phyloP scores from a whole-genome alignment of 2,113 vertebrate genomes.

The Plecotus auritus region DNA sequence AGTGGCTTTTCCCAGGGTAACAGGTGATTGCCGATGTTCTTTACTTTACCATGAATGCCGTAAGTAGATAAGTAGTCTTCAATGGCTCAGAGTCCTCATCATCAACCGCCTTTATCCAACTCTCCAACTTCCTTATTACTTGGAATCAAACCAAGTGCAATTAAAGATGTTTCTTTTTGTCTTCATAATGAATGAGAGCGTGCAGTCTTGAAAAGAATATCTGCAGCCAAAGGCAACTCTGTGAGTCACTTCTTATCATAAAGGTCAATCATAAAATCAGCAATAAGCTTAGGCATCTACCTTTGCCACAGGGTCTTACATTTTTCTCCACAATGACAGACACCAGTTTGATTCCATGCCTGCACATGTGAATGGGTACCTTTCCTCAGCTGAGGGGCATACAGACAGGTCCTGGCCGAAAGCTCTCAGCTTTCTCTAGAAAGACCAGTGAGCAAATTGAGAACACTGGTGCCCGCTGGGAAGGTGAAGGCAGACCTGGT shows the following conservation, averaged over 20 bases:
- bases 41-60: neutral
- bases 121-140: neutral
- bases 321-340: neutral
- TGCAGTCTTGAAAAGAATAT: neutral
- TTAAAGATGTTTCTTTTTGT: neutral
- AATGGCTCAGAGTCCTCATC: neutral
- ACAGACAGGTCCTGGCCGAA: neutral
- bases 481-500: neutral
- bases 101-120: neutral
- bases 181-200: neutral
- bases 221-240: neutral
- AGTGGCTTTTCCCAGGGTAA: neutral
- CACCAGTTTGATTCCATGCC: neutral
- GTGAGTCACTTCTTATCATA: neutral
- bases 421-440: neutral
- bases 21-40: neutral
- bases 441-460: neutral
- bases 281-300: neutral
- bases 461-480: neutral
- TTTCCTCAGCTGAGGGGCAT: neutral
- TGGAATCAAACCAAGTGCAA: neutral
- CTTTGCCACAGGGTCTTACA: neutral
- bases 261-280: neutral
- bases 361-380: neutral
- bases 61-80: neutral